phyloP scores from a whole-genome alignment of 2,113 vertebrate species.

The Lathamus discolor region DNA sequence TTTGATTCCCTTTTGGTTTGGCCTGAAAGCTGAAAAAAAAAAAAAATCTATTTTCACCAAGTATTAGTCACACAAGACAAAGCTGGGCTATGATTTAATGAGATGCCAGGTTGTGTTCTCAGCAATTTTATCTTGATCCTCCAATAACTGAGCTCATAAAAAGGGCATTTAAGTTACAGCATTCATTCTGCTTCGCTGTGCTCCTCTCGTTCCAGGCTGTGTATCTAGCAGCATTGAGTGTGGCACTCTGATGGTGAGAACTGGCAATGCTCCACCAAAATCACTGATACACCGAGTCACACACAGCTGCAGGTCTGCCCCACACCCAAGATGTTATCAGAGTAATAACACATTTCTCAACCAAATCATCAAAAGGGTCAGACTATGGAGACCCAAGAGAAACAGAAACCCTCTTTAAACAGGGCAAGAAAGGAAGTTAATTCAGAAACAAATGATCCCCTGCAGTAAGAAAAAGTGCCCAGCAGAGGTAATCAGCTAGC shows the following conservation, averaged over 20 bases:
- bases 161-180: not conserved
- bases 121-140: constrained; percentile 30
- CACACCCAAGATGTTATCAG: constrained; percentile 40
- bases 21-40: not conserved
- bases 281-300: not conserved
- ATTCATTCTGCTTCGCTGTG: not conserved
- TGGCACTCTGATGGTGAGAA: not conserved
- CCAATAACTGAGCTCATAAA: not conserved
- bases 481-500: constrained; percentile 52
- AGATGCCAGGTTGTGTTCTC: constrained; percentile 16
- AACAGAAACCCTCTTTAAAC: constrained; percentile 30
- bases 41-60: constrained; percentile 4
- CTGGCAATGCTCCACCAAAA: not conserved
- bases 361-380: constrained; percentile 11
- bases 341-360: constrained; percentile 29
- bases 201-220: not conserved
- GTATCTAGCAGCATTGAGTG: not conserved
- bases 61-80: constrained; percentile 35
- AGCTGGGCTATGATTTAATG: not conserved
- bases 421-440: constrained; percentile 45
- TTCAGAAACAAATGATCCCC: constrained; percentile 46
- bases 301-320: not conserved
- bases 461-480: constrained; percentile 47
- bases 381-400: constrained; percentile 10
- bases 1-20: constrained; percentile 14